These are phyloP conservation scores for Drosophila paulistorum DNA, from an alignment of 1,140 invertebrate genomes.

Conservation along the genomic window DNA sequence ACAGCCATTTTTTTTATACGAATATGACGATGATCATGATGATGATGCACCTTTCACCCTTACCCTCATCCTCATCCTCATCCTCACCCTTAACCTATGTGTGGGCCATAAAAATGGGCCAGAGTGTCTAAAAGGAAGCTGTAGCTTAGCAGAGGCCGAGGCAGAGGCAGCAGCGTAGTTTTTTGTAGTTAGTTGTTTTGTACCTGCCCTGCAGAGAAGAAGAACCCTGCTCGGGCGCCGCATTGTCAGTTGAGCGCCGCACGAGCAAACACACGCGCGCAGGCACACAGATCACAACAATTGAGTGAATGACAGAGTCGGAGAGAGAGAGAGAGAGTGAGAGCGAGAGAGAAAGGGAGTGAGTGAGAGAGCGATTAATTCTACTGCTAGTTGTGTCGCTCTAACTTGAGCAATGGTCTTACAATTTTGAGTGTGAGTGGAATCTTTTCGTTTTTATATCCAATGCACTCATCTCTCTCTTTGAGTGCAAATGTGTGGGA, in stretches of 20 bases:
- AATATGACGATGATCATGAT: neutral
- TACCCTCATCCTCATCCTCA: slow-evolving; percentile 18
- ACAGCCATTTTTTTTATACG: slow-evolving; percentile 38
- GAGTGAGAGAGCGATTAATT: slow-evolving; percentile 23
- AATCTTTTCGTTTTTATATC: slow-evolving; percentile 25
- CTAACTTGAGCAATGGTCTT: slow-evolving; percentile 3
- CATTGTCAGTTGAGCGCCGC: slow-evolving; percentile 44
- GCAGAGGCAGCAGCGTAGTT: slow-evolving; percentile 10
- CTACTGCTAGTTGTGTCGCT: neutral
- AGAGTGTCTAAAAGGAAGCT: slow-evolving; percentile 61
- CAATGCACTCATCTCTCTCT: slow-evolving; percentile 7
- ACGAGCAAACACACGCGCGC: slow-evolving; percentile 41
- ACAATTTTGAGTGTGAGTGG: slow-evolving; percentile 46
- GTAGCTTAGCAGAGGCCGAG: slow-evolving; percentile 33
- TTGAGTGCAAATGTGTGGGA: neutral
- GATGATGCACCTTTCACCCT: slow-evolving; percentile 56
- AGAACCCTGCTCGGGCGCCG: slow-evolving; percentile 30
- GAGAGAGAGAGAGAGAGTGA: neutral
- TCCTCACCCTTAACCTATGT: slow-evolving; percentile 5
- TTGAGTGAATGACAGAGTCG: neutral
- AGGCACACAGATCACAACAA: neutral
- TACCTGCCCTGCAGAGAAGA: slow-evolving; percentile 38
- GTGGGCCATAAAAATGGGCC: slow-evolving; percentile 59
- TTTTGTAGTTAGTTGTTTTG: slow-evolving; percentile 9
- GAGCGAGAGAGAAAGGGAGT: neutral